A percentile compares a stretch with the other conserved stretches of the same genome.
Evolutionary conservation across 2,888 invertebrate species (phyloP).

Genomic region (Xylota sylvarum): DNA sequence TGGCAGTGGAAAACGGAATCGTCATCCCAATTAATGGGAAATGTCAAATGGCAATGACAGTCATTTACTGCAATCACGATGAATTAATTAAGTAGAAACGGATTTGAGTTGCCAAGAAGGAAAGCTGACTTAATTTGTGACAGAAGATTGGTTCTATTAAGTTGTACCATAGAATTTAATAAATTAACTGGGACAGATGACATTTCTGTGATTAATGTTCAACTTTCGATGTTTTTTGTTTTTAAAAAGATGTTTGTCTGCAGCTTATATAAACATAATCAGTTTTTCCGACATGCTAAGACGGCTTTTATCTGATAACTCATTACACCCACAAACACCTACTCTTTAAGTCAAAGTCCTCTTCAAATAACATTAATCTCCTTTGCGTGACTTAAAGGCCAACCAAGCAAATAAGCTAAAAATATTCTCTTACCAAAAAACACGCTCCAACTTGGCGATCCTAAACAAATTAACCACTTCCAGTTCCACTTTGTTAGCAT

Average conservation of each 20-base stretch:
- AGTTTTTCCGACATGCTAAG: no score
- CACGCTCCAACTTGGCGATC: not conserved
- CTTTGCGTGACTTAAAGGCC: not conserved
- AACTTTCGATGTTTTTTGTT: no score
- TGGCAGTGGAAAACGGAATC: conserved; percentile 4
- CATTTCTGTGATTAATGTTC: not conserved
- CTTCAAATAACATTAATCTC: conserved; percentile 12
- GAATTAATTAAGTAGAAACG: conserved; percentile 12
- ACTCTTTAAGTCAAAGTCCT: not conserved
- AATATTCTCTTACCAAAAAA: not conserved
- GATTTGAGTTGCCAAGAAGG: not conserved
- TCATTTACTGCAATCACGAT: not conserved
- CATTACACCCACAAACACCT: not conserved
- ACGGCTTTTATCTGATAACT: no score
- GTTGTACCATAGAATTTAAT: not conserved
- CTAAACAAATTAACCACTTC: conserved; percentile 32
- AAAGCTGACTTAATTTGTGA: not conserved
- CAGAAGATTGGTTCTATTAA: not conserved
- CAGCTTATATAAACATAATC: no score
- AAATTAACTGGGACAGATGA: not conserved
- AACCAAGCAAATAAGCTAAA: conserved; percentile 1
- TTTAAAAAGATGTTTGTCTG: no score
- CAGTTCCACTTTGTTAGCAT: conserved; percentile 12
- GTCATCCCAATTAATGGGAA: conserved; percentile 24
- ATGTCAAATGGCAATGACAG: conserved; percentile 2